Conservation (phyloP, 2,113 vertebrate genomes). For the Gymnobelideus leadbeateri region DNA sequence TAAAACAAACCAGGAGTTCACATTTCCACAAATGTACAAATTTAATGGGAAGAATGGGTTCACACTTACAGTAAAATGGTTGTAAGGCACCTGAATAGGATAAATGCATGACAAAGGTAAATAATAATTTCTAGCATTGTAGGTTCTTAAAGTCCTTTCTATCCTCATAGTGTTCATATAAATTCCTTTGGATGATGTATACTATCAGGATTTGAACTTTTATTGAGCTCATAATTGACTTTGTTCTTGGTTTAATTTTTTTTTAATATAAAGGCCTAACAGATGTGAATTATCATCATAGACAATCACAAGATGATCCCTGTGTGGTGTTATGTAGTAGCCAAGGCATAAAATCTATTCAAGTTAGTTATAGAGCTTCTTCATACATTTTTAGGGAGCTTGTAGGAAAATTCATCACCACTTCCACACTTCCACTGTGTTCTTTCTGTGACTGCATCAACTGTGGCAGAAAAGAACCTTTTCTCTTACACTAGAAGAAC, state of each 20-base stretch:
- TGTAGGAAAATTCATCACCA: background rate
- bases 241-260: background rate
- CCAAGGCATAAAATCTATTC: background rate
- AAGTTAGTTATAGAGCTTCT: background rate
- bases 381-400: background rate
- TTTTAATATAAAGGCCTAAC: background rate
- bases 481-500: background rate
- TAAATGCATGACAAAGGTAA: background rate
- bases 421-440: background rate
- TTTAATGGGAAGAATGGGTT: background rate
- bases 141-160: background rate
- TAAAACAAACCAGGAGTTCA: background rate
- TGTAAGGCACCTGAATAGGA: background rate
- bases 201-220: background rate
- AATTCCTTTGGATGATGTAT: background rate
- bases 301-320: background rate
- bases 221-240: background rate
- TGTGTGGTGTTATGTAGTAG: background rate
- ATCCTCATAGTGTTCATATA: background rate
- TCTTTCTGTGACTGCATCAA: background rate
- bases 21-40: background rate
- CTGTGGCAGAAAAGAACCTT: background rate
- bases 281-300: background rate
- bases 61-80: background rate
- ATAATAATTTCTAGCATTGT: too few species aligned